Evolutionary conservation across 2,797 vertebrate species (phyloP).

Genomic region (Crypturellus tataupa): DNA sequence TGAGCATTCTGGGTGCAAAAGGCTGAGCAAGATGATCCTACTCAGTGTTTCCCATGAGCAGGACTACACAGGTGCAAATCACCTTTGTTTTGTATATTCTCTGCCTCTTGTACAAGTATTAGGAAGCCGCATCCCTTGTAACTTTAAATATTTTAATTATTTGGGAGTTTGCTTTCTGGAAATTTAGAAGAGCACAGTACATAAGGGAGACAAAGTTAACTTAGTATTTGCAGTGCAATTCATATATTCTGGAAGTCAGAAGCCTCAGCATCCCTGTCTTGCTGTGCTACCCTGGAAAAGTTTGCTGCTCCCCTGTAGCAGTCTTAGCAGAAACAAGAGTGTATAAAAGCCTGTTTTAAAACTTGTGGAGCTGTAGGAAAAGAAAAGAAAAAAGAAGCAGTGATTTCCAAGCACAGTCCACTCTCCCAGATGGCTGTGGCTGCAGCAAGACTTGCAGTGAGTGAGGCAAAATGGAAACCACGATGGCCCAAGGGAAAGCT

Average conservation of each 20-base stretch:
- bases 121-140: neutral
- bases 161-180: neutral
- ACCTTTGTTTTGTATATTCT: neutral
- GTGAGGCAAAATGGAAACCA: neutral
- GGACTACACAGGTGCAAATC: neutral
- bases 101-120: neutral
- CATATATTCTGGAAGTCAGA: neutral
- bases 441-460: neutral
- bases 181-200: neutral
- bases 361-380: neutral
- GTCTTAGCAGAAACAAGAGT: neutral
- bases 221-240: neutral
- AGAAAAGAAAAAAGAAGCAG: neutral
- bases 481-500: neutral
- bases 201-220: neutral
- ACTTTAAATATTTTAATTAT: neutral
- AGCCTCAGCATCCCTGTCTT: neutral
- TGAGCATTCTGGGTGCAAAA: neutral
- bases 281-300: no score
- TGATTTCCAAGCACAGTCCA: neutral
- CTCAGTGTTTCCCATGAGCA: neutral
- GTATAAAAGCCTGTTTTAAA: neutral
- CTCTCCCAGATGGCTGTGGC: neutral
- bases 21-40: neutral
- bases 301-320: neutral